Percentiles rank a stretch among this genome's conserved stretches.
Evolutionary conservation across 2,888 invertebrate species (phyloP).

Genomic region (Andrena bucephala): DNA sequence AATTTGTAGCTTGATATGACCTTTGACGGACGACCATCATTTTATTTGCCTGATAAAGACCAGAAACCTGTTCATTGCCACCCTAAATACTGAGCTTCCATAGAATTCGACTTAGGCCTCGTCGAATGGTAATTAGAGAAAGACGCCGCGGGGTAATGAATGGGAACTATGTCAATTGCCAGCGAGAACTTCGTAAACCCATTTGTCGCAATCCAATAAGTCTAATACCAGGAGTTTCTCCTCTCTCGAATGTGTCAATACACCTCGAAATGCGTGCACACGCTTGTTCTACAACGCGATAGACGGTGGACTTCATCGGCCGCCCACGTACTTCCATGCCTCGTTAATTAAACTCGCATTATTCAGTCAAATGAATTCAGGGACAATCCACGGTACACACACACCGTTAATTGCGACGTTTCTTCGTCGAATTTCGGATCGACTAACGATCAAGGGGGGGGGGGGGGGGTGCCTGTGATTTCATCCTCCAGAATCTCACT

Average conservation of each 20-base stretch:
- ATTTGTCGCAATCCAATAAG: slow-evolving; percentile 54
- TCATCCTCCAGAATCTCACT: slow-evolving; percentile 3
- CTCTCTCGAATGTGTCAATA: slow-evolving; percentile 31
- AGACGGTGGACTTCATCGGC: slow-evolving; percentile 66
- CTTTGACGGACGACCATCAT: no score
- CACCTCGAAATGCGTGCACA: slow-evolving; percentile 8
- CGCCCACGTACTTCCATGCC: slow-evolving; percentile 61
- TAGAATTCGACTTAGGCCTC: not conserved
- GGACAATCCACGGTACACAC: slow-evolving; percentile 64
- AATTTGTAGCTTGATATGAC: not conserved
- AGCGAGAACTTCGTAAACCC: slow-evolving; percentile 47
- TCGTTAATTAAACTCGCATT: slow-evolving; percentile 76
- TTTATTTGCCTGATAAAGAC: no score
- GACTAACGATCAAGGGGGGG: not conserved
- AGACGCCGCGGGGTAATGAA: slow-evolving; percentile 38
- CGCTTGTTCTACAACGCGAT: slow-evolving; percentile 23
- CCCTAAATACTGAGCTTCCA: not conserved
- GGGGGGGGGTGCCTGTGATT: not conserved
- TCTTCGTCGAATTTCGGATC: slow-evolving; percentile 24
- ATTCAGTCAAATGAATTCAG: slow-evolving; percentile 72
- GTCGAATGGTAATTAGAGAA: slow-evolving; percentile 43
- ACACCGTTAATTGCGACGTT: slow-evolving; percentile 65
- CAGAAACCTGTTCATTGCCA: no score
- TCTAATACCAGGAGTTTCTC: slow-evolving; percentile 55
- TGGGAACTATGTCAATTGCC: slow-evolving; percentile 55